These are phyloP conservation scores for Acrocephalus arundinaceus DNA, from an alignment of 2,113 vertebrate genomes.

Conservation along the genomic window DNA sequence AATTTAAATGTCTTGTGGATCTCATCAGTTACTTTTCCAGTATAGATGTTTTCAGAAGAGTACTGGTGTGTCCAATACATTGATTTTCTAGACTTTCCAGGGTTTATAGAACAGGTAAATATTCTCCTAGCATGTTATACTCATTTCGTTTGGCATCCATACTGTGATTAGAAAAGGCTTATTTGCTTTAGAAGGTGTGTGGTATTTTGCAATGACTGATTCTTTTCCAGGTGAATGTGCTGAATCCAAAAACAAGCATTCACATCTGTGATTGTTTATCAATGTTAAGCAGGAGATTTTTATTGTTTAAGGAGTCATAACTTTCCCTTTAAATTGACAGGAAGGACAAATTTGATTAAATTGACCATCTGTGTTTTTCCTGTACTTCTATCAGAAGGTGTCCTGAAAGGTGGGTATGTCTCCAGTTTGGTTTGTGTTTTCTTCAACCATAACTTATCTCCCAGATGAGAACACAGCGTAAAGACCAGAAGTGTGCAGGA, in stretches of 20 bases:
- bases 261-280: neutral
- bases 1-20: neutral
- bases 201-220: neutral
- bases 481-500: neutral
- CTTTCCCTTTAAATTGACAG: neutral
- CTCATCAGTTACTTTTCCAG: neutral
- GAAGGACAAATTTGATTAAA: neutral
- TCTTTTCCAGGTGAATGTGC: neutral
- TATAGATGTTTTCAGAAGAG: neutral
- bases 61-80: neutral
- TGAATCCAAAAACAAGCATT: neutral
- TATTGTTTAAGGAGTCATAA: neutral
- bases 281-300: neutral
- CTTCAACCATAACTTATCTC: neutral
- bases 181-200: neutral
- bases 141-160: neutral
- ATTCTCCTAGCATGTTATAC: neutral
- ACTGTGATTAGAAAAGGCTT: neutral
- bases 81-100: neutral
- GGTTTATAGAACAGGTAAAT: neutral
- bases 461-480: fast-evolving
- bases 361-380: neutral
- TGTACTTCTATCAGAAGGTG: neutral
- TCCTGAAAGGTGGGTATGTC: neutral
- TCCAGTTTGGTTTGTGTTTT: neutral